Base-by-base conservation (phyloP, 2,113 vertebrate species). In the Elephantulus edwardii region DNA sequence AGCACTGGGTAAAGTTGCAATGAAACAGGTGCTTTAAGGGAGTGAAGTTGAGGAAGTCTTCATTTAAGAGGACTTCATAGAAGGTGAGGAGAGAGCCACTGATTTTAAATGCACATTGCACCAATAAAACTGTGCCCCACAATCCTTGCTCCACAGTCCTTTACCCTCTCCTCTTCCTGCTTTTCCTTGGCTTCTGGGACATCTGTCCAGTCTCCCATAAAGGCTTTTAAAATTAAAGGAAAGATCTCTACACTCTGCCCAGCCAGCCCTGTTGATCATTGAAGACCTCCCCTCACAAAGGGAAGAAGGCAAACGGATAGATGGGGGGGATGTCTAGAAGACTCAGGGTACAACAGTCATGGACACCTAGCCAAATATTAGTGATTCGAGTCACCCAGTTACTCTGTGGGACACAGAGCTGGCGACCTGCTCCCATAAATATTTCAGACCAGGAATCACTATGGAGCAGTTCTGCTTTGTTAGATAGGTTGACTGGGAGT, bases 141-240 rank as follows among this genome's bases (percentile, higher is more conserved):
- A 26, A 46, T 4, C 14, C 52, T 38, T 46, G 8, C 60, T 77
- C 28, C 30, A 24, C 17, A 7, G 30, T 4, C 19, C 20, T 60
- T 78, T 38, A 40, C 5, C 28, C 2, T 3, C 42, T 77, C 40
- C 26, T 20, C 79, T 77, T 54, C 66, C 72, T 48, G 60, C 38
- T 66, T 90, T 68, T 40, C 79, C 58, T 48, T 2, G 1, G 52
- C 38, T 38, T 40, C 78, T 80, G 54, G n/a, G 58, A 54, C 17
- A 86, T 22, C 33, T 79, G 62, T 40, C 20, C n/a, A 79, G 20
- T 40, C 38, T 12, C 48, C 71, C 52, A 64, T 50, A 17, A 81
- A 84, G 77, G 7, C 84, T 28, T 83, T 78, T 56, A 42, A 89
- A 90, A 30, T 62, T 24, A 89, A 81, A 75, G 28, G 35, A 86